Base-by-base conservation (phyloP, 2,797 vertebrate species). In the Chaenodraco wilsoni region DNA sequence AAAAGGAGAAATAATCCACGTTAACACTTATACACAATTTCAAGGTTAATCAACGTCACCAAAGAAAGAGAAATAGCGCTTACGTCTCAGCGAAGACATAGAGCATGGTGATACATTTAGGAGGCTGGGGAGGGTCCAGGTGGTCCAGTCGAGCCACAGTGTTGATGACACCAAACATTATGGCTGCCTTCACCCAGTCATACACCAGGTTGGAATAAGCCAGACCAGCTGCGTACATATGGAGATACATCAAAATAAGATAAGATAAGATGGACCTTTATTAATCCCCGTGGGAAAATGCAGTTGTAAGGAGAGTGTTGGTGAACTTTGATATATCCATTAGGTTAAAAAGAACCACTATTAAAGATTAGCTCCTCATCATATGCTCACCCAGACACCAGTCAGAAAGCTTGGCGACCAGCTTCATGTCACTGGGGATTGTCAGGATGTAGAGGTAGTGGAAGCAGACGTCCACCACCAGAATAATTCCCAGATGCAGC, bases 391-490 rank as follows among this genome's bases (percentile, higher is more conserved):
- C 98, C 10, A 99, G 84, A 59, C 96, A 95, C 90, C 97, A 97
- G 84, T 99, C 98, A 0, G 97, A 96, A 48, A 99, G 95, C 65
- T 95, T 95, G 76, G 81, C 92, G 62, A 95, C 87, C 10, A 98
- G 95, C 86, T 96, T 97, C 90, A 99, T 92, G 93, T 99, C 98
- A 0, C 84, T 94, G 55, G 98, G 98, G 78, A 99, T 98, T 43
- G 97, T 97, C 87, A 99, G 88, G 92, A 99, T 99, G 91, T 99
- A 99, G 77, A 99, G 96, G 89, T 95, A 99, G 85, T 99, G 98
- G 87, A 99, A 99, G 91, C 98, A 96, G 84, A 97, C 69, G 13
- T 98, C 97, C 87, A 99, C 96, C 0, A 95, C 72, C 13, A 97
- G 10, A 44, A 99, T 91, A 48, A 92, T 88, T 41, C 85, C 94